Conservation (phyloP, 2,888 invertebrate species). For the Embidobia sp. region DNA sequence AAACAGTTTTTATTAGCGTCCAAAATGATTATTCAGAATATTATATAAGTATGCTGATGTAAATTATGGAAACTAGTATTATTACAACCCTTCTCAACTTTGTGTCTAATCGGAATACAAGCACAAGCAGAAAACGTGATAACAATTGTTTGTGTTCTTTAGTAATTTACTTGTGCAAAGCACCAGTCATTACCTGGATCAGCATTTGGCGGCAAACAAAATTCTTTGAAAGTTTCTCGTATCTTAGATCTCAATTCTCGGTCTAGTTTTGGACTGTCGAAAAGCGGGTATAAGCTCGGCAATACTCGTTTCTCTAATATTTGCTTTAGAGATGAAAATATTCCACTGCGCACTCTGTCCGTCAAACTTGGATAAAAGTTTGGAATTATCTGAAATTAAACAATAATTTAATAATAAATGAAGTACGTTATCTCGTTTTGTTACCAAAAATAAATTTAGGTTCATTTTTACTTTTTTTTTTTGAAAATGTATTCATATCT, state of each 20-base stretch:
- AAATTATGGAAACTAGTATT: too few relatives aligned
- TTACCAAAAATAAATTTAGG: too few relatives aligned
- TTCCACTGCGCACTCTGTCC: constrained; percentile 90
- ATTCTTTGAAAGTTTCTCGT: constrained; percentile 95
- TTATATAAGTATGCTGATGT: too few relatives aligned
- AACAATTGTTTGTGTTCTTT: constrained; percentile 18
- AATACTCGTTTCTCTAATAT: constrained; percentile 96
- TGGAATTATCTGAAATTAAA: constrained; percentile 87
- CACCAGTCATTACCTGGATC: constrained; percentile 81
- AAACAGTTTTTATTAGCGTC: too few relatives aligned
- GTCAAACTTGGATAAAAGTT: constrained; percentile 91
- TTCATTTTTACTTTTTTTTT: too few relatives aligned
- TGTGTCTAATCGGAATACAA: constrained; percentile 17
- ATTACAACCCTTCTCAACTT: too few relatives aligned
- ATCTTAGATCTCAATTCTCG: constrained; percentile 91
- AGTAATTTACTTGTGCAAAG: constrained; percentile 8
- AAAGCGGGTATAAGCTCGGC: constrained; percentile 91
- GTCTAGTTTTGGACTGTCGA: constrained; percentile 94
- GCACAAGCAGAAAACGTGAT: constrained; percentile 38
- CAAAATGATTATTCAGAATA: too few relatives aligned
- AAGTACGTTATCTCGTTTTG: not conserved
- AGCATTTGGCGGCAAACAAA: constrained; percentile 85
- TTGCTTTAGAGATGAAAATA: constrained; percentile 91
- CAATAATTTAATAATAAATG: constrained; percentile 16
- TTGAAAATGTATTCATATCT: not conserved